Percentiles rank a stretch among this genome's conserved stretches.
Conservation (phyloP, 2,888 invertebrate species). For the Drosophila atroscutellata region DNA sequence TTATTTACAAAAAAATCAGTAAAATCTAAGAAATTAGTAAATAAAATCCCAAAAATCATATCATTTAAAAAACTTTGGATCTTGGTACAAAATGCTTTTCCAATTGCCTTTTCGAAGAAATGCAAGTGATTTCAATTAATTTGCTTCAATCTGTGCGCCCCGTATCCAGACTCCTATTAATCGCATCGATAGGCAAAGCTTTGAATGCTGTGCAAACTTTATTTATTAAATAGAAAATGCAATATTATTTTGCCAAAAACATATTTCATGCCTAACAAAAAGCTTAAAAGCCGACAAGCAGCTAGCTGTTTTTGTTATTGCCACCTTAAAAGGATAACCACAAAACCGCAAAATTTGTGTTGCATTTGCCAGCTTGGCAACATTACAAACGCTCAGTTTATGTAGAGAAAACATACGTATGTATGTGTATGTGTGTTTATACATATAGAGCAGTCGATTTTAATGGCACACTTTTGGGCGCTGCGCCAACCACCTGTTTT, state of each 20-base stretch:
- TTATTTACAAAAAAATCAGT: not conserved
- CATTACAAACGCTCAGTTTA: conserved; percentile 46
- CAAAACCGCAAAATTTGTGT: conserved; percentile 73
- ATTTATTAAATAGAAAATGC: conserved; percentile 50
- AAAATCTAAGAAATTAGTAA: not conserved
- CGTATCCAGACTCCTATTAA: conserved; percentile 32
- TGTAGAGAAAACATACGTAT: conserved; percentile 7
- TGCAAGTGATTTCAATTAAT: conserved; percentile 5
- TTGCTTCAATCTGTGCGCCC: not conserved
- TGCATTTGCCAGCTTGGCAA: conserved; percentile 68
- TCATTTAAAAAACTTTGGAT: not conserved
- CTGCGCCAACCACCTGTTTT: conserved; percentile 73
- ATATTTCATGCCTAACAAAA: conserved; percentile 66
- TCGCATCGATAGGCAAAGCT: conserved; percentile 28
- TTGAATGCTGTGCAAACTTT: conserved; percentile 35
- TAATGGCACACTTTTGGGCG: conserved; percentile 69
- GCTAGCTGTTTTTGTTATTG: conserved; percentile 24
- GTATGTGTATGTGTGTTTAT: conserved; percentile 2
- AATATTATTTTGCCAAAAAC: conserved; percentile 40
- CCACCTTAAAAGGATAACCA: conserved; percentile 64
- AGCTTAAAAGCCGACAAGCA: conserved; percentile 49
- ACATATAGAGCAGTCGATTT: conserved; percentile 44
- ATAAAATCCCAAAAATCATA: not conserved
- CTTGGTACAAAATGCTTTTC: not conserved
- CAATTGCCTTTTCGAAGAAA: not conserved